Evolutionary conservation across 2,113 vertebrate genomes (phyloP), one percentile per base, ranked within the genome.

Genomic region (Callospermophilus lateralis): DNA sequence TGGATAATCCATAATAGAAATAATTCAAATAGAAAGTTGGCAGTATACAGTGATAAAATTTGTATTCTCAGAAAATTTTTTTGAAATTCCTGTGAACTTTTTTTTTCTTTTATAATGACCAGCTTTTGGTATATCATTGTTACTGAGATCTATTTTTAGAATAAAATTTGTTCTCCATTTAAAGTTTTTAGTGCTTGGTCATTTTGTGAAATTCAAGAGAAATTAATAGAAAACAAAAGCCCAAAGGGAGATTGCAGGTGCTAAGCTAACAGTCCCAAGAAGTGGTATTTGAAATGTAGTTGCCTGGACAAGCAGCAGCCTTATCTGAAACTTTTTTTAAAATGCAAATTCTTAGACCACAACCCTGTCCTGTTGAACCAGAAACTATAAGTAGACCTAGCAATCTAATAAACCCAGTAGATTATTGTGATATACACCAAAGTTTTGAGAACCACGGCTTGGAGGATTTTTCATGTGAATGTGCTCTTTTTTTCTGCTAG

Each of bases 111-210:
- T 96, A 58, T 87, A 89, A 85, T 78, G 73, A 88, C 48, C n/a
- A 96, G 89, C 94, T 98, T 98, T 91, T 96, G 97, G 95, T 89
- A 95, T 97, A 68, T 89, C 91, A 85, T 94, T 96, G 0, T 96
- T 98, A 97, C 91, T 97, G 93, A 93, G 96, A 94, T 97, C 89
- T 98, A 96, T 98, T 93, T 98, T 98, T 96, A 90, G 98, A 98
- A 97, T 96, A 53, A 96, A 98, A 93, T 68, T 85, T 97, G 94
- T 73, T 70, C 96, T 93, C 19, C 95, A 2, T 63, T 30, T 83
- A 55, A 95, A 72, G 67, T 93, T 26, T 37, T 4, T 76, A 94
- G 84, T 51, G 63, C 70, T 80, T 92, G 74, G 13, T 98, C 51
- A 77, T 96, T 97, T 96, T 89, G 42, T 92, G 93, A 81, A 26